Percentiles rank a stretch among this genome's conserved stretches.
Evolutionary conservation across 1,140 invertebrate species (phyloP).

Genomic region (Hycleus phaleratus): DNA sequence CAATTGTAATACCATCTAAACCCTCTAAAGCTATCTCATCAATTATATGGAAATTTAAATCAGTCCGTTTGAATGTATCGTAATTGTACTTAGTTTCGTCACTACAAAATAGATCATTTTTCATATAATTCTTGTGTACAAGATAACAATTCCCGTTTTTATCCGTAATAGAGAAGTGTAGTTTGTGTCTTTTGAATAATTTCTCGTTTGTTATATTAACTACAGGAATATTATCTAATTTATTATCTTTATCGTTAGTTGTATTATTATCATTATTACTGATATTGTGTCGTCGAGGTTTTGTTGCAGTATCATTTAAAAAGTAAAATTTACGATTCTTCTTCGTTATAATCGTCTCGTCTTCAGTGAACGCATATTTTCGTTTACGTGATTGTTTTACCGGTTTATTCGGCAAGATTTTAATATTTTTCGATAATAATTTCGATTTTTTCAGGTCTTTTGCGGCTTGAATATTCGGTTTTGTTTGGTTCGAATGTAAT

Average conservation of each 20-base stretch:
- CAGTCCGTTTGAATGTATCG: slow-evolving; percentile 14
- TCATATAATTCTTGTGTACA: not conserved
- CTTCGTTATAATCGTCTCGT: not conserved
- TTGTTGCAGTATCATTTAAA: not conserved
- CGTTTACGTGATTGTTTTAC: not conserved
- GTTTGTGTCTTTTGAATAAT: slow-evolving; percentile 4
- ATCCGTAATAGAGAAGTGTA: slow-evolving; percentile 1
- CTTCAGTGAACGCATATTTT: not conserved
- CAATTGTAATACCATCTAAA: slow-evolving; percentile 69
- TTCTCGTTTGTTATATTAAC: not conserved
- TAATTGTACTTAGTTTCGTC: slow-evolving; percentile 16
- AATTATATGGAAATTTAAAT: slow-evolving; percentile 34
- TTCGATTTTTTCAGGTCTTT: not conserved
- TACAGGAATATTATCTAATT: not conserved
- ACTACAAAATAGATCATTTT: slow-evolving; percentile 6
- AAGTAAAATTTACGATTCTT: slow-evolving; percentile 3
- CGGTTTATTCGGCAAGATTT: not conserved
- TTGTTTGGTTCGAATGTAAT: not conserved
- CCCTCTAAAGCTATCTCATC: slow-evolving; percentile 79
- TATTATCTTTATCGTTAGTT: too few relatives aligned
- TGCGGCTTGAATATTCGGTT: not conserved
- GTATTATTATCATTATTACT: too few relatives aligned
- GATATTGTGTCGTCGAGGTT: slow-evolving; percentile 1
- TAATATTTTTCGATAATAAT: not conserved
- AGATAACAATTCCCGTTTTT: not conserved